Evolutionary conservation across 2,888 invertebrate species (phyloP), one percentile per base, ranked within the genome.

Genomic region (Erannis defoliaria): DNA sequence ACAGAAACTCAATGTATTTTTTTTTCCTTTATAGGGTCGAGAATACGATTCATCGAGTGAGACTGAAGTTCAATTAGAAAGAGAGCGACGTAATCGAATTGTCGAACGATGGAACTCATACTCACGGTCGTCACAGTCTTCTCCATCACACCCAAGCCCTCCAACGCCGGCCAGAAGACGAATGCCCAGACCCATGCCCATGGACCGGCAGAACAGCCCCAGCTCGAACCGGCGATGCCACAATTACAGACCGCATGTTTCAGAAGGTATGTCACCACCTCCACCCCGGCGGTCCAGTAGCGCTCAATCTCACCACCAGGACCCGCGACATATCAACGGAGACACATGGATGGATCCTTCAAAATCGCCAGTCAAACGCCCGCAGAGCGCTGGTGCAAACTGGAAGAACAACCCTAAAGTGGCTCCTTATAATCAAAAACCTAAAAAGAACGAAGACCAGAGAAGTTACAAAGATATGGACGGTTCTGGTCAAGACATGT

Each of bases 41-140:
- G 97, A 97, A 81, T 97, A 97, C 84, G 96, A 97, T 80, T 96
- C 96, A 8, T 94, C 94, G 62, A 95, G 96, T 82, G 97, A 97
- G 86, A 95, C 95, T 57, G 97, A 97, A 90, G 93, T 95, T 50
- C 94, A 94, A 45, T 82, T 95, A 74, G 96, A 96, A 79, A 94
- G 94, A 51, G 95, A 95, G 58, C 94, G 96, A 56, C 93, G 96
- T 62, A 94, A 94, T 71, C 92, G 94, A 14, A 89, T 97, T 40
- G 94, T 97, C 64, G 95, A 95, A 66, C 95, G 96, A 79, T 97
- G 97, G 97, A 96, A 96, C 73, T 94, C 96, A 33, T 95, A 96
- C 2, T 96, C 96, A 63, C 86, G 94, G 60, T 94, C 94, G 67
- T 83, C 84, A 31, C 86, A 89, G 63, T 89, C 90, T 29, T 87